These are phyloP conservation scores for Epinotia brunnichana DNA, from an alignment of 2,888 invertebrate genomes.

Conservation along the genomic window DNA sequence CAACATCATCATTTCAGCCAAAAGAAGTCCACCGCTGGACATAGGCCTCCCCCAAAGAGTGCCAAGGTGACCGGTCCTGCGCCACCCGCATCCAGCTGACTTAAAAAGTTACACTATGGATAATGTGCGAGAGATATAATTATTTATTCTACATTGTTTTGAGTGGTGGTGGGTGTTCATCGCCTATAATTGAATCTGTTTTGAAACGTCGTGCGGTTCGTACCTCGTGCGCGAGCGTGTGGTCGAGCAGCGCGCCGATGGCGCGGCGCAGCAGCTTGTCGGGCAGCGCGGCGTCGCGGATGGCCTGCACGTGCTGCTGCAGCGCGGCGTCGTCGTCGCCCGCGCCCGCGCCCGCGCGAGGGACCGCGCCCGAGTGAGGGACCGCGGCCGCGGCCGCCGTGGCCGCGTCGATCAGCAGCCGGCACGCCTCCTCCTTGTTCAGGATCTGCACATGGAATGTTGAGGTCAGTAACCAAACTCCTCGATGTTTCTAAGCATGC, in stretches of 20 bases:
- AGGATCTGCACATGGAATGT: slow-evolving; percentile 55
- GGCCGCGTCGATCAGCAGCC: slow-evolving; percentile 70
- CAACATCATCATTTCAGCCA: no score
- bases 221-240: slow-evolving; percentile 27
- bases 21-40: no score
- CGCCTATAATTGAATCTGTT: no score
- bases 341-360: slow-evolving; percentile 41
- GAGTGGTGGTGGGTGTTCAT: no score
- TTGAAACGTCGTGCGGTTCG: no score
- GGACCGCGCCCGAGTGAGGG: slow-evolving; percentile 41
- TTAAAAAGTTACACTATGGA: no score
- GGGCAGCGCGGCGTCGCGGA: slow-evolving; percentile 48
- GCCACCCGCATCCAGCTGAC: no score
- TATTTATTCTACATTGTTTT: no score
- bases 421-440: slow-evolving; percentile 77
- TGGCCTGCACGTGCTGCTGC: slow-evolving; percentile 47
- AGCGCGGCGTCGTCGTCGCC: slow-evolving; percentile 46
- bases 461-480: background rate
- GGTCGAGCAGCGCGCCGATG: slow-evolving; percentile 54
- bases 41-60: no score
- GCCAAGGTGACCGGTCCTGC: no score
- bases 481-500: no score
- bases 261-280: slow-evolving; percentile 53
- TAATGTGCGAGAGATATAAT: no score
- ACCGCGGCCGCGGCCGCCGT: slow-evolving; percentile 56